Evolutionary conservation across 2,888 invertebrate species (phyloP).

Genomic region (Myopa testacea): DNA sequence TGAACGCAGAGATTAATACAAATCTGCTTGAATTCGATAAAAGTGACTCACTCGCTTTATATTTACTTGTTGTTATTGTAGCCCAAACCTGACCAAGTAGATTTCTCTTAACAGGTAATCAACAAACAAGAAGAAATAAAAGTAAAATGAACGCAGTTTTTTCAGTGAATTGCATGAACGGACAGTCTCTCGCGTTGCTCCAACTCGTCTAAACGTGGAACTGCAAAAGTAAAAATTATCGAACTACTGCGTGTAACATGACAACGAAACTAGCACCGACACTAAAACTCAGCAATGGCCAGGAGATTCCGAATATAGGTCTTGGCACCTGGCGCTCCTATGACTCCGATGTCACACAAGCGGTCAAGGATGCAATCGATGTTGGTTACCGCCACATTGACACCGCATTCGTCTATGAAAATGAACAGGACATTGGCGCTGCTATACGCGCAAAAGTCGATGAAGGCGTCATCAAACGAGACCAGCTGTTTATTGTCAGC

Average conservation of each 20-base stretch:
- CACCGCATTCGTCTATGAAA: constrained; percentile 70
- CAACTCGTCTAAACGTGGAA: no score
- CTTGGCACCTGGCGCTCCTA: constrained; percentile 74
- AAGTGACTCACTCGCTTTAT: no score
- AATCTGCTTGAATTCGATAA: no score
- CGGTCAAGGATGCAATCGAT: constrained; percentile 69
- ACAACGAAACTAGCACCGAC: constrained; percentile 65
- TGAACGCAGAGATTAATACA: no score
- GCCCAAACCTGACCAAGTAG: no score
- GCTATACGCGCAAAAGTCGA: constrained; percentile 67
- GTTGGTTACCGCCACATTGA: constrained; percentile 71
- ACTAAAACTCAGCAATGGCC: constrained; percentile 74
- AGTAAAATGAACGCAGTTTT: no score
- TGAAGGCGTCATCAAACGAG: constrained; percentile 66
- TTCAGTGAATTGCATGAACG: no score
- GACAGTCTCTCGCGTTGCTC: no score
- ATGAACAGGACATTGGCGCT: constrained; percentile 67
- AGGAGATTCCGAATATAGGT: constrained; percentile 76
- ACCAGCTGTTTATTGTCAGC: constrained; percentile 66
- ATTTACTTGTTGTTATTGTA: no score
- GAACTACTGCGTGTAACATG: constrained; percentile 11
- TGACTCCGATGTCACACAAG: constrained; percentile 58
- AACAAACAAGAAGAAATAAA: no score
- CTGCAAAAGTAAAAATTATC: background rate
- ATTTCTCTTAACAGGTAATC: no score